Base-by-base conservation (phyloP, 1,140 invertebrate species). In the Nebria ingens region DNA sequence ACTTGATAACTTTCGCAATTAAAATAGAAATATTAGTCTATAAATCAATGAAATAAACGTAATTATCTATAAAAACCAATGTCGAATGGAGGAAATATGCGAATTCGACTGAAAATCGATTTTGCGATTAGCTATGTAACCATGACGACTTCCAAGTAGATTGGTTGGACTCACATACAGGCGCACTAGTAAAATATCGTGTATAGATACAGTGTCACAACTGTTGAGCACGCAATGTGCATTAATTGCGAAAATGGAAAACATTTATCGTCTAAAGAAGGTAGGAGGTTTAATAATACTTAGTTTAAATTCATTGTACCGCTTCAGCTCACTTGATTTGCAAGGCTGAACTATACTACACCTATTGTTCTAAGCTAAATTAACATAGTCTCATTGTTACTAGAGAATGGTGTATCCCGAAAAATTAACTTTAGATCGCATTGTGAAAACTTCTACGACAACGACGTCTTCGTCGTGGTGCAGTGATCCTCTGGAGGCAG, bases 361-460 rank as follows among this genome's bases (percentile, higher is more conserved):
- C 20, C 20, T 29, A 40, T 17, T 19, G 19, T 17, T 55, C 29
- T 23, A 42, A 21, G 2, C 38, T 49, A 38, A 49, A 23, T 45
- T 51, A 56, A 19, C 51, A 54, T 59, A 58, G 21, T n/a, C n/a
- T n/a, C n/a, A n/a, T n/a, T n/a, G n/a, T n/a, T n/a, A n/a, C n/a
- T 56, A 68, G 66, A 70, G 64, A 61, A 70, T 70, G 68, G 68
- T 70, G 50, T 70, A 67, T 56, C 68, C 68, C n/a, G 68, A 70
- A 64, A 63, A 64, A 55, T 53, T 67, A 55, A 63, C 51, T 53
- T 58, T 70, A 9, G 64, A 70, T 53, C 62, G 67, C 61, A 57
- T 67, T 51, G 58, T 19, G 64, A 68, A 57, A 34, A 58, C 15
- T 59, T 58, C 17, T 42, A 12, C 61, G 9, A 56, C 59, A 45